Percentiles rank a stretch among this genome's conserved stretches.
Conservation (phyloP, 37 sponge, comb jelly and placozoan species). For the Crambe crambe region DNA sequence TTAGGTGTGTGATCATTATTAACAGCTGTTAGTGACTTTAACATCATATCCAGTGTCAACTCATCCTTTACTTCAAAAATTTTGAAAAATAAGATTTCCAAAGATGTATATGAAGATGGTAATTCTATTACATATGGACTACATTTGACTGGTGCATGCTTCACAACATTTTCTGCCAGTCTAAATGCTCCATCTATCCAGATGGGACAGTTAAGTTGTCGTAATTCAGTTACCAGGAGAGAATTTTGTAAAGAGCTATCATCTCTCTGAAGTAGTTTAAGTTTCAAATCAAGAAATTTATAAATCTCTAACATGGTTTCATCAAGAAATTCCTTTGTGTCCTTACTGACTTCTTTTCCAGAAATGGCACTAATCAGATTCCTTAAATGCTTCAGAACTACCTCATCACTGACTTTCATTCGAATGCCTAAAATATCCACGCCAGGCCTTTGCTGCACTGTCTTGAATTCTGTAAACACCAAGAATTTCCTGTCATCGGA, state of each 20-base stretch:
- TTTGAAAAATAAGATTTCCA: conserved; percentile 21
- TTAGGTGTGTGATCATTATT: not conserved
- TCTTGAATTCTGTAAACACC: conserved; percentile 17
- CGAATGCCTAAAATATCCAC: no score
- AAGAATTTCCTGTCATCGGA: not conserved
- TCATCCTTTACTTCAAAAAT: conserved; percentile 27
- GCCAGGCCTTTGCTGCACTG: no score
- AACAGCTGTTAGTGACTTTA: not conserved
- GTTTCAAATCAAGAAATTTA: not conserved
- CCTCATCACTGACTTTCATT: no score
- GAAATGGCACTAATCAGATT: conserved; percentile 1
- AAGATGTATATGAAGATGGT: conserved; percentile 10
- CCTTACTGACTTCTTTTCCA: not conserved
- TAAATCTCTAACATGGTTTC: conserved; percentile 20
- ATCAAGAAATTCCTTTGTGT: conserved; percentile 1
- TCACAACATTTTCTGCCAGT: conserved; percentile 12
- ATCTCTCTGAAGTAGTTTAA: not conserved
- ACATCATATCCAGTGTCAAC: conserved; percentile 1
- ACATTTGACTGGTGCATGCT: not conserved
- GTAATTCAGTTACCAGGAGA: not conserved
- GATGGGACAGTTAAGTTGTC: conserved; percentile 17
- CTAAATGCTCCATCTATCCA: conserved; percentile 53
- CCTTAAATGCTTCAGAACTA: conserved; percentile 21
- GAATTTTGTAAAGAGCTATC: no score
- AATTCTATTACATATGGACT: conserved; percentile 45